phyloP scores from a whole-genome alignment of 1,140 invertebrate species.

The Drosophila tani region DNA sequence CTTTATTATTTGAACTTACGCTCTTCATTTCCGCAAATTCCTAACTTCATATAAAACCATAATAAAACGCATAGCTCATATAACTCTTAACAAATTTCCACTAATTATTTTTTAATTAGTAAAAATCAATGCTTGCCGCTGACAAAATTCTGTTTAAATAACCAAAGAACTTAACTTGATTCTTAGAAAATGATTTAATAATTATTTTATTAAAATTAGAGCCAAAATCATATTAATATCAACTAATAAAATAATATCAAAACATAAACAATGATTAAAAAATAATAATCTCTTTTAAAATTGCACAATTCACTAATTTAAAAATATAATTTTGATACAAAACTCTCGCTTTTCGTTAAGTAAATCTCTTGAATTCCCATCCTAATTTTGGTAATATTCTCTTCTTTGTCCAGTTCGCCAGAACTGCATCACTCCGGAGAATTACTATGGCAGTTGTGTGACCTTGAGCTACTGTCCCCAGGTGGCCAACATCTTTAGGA shows the following conservation, averaged over 20 bases:
- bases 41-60: too few species aligned
- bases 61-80: too few species aligned
- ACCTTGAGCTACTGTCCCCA: slow-evolving; percentile 73
- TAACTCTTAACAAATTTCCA: too few species aligned
- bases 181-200: background rate
- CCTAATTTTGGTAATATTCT: too few species aligned
- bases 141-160: background rate
- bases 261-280: background rate
- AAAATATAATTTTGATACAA: background rate
- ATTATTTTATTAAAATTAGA: background rate
- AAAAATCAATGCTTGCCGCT: too few species aligned
- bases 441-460: slow-evolving; percentile 77
- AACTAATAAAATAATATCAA: background rate
- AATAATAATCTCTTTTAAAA: background rate
- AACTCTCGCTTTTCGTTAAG: background rate
- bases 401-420: slow-evolving; percentile 49
- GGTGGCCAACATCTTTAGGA: slow-evolving; percentile 66
- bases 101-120: background rate
- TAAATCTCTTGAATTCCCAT: too few species aligned
- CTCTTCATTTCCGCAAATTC: background rate
- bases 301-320: background rate
- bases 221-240: background rate
- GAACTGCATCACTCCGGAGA: slow-evolving; percentile 77
- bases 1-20: background rate
- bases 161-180: too few species aligned